Base-by-base conservation (phyloP, 1,140 invertebrate genomes). In the Eriocheir sinensis region DNA sequence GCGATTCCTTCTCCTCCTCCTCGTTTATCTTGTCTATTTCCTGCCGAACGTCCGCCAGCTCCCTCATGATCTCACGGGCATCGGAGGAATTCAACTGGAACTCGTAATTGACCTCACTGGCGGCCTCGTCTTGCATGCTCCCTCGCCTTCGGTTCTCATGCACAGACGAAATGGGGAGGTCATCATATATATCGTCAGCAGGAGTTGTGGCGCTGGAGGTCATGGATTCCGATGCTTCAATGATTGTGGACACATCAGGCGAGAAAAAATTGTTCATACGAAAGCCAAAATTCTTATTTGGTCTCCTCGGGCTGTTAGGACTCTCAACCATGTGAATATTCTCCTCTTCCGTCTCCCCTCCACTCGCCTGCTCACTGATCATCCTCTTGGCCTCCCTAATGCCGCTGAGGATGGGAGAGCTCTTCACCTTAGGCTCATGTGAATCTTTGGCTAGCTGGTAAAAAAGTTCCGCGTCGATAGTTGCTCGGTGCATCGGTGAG, bases 181-280 rank as follows among this genome's bases (percentile, higher is more conserved):
- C 93, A 17, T 95, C 95, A 60, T 95, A 95, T 91, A 79, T 95
- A 79, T 95, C 96, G 83, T 96, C 96, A 21, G 96, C 96, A 88
- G 96, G 96, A 79, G 96, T 96, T n/a, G 95, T 96, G 3, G 95
- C 94, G 32, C 95, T 96, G 9, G 96, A 96, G 40, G 96, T 96
- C 92, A 95, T 92, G 41, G 96, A 96, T 93, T 96, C 96, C 0
- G 96, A 96, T 40, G 96, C 95, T 95, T 96, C 96, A 8, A 95
- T 93, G 36, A 96, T 96, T 9, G 96, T 96, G 8, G 96, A 96
- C 48, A 96, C 96, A 40, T 96, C 96, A 72, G 96, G 96, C 80
- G 96, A 96, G 40, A 96, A 96, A 48, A 96, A 96, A 48, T 96
- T 95, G 91, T 96, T 96, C 89, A 85, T 95, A 95, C 95, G 96